A percentile compares a stretch with the other conserved stretches of the same genome.
Evolutionary conservation across 2,113 vertebrate species (phyloP).

Genomic region (Bos taurus): DNA sequence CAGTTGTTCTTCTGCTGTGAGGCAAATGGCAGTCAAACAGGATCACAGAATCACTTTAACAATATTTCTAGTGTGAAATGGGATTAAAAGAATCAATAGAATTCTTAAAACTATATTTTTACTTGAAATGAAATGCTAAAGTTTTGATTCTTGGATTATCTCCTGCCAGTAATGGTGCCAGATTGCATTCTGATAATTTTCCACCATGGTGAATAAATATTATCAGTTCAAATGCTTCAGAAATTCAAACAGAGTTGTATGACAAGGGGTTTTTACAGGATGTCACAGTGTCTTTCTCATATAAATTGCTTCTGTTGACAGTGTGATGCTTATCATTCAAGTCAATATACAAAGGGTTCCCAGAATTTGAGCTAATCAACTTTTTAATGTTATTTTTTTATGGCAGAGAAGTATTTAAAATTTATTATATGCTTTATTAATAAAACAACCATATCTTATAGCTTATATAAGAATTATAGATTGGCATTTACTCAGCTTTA

Average conservation of each 20-base stretch:
- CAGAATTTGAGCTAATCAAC: neutral
- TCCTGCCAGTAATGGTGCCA: slow-evolving; percentile 36
- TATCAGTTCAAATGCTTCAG: neutral
- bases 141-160: slow-evolving; percentile 58
- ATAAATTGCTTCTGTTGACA: neutral
- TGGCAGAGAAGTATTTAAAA: neutral
- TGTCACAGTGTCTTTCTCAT: neutral
- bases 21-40: slow-evolving; percentile 44
- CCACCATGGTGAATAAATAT: slow-evolving; percentile 7
- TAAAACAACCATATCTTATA: neutral
- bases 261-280: neutral
- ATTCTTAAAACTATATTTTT: slow-evolving; percentile 56
- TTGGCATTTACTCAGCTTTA: neutral
- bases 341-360: neutral
- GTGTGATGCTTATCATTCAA: neutral
- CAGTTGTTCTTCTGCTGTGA: slow-evolving; percentile 50
- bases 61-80: slow-evolving; percentile 45
- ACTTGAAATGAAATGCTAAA: slow-evolving; percentile 52
- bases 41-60: slow-evolving; percentile 21
- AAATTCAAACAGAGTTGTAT: neutral
- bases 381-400: neutral
- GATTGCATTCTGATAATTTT: slow-evolving; percentile 51
- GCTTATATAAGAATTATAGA: neutral
- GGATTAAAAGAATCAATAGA: slow-evolving; percentile 75
- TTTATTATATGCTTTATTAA: neutral